Base-by-base conservation (phyloP, 2,113 vertebrate genomes). In the Brachypodius melanocephalos region DNA sequence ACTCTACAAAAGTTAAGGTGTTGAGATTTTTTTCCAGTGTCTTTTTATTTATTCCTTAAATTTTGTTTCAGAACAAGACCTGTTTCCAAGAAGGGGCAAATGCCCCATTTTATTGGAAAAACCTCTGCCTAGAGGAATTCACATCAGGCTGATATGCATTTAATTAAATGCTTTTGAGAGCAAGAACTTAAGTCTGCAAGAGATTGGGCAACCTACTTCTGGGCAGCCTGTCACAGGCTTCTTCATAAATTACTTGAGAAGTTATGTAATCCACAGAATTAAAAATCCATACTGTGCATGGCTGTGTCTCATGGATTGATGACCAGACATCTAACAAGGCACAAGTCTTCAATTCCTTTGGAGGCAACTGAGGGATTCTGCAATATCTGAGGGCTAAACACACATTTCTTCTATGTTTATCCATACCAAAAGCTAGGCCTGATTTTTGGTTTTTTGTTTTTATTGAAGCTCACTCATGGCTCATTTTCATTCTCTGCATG, bases 281-380 rank as follows among this genome's bases (percentile, higher is more conserved):
- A n/a, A 79, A 91, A 72, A 75, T 19, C 19, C 5, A 6, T 9
- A 6, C 25, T 21, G 7, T 1, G 2, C 0, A 0, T 25, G 19
- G 4, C 21, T 46, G 36, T 59, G 11, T n/a, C 14, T 54, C 12
- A 4, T 17, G 5, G 8, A 68, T n/a, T 24, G 12, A 40, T 36
- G 11, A 9, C 9, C 31, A 36, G 9, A 54, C 40, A 58, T 18
- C 25, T 18, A 73, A 43, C 4, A 66, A 45, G 1, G 17, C n/a
- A 34, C 9, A 62, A 62, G 9, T 12, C 72, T 38, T 73, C 1
- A 1, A 19, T 26, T 36, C 22, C 22, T 79, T 0, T 38, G 16
- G 14, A 66, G 12, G 2, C 9, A 71, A 3, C 22, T 12, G 12
- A 62, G 29, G 18, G 55, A 46, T 38, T 67, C 11, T 72, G 19